A percentile compares a stretch with the other conserved stretches of the same genome.
These are phyloP conservation scores for Lottia gigantea DNA, from an alignment of 2,888 invertebrate species.

Conservation along the genomic window DNA sequence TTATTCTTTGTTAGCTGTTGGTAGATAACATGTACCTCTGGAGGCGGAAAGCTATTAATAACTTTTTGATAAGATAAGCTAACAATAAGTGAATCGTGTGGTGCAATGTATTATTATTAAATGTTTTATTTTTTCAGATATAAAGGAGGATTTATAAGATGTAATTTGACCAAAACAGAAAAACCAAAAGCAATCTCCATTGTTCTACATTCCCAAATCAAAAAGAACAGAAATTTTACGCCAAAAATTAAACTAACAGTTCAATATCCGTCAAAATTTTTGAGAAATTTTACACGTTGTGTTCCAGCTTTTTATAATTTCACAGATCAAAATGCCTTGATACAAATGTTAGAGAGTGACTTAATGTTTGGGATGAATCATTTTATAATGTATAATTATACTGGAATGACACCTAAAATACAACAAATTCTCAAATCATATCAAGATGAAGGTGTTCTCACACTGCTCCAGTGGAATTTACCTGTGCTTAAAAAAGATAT, in stretches of 20 bases:
- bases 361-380: neutral
- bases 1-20: too few species aligned
- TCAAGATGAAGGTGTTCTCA: neutral
- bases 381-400: slow-evolving; percentile 1
- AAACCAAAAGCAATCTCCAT: neutral
- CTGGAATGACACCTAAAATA: neutral
- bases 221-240: neutral
- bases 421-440: neutral
- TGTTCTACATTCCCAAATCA: neutral
- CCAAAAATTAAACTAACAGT: neutral
- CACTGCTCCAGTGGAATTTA: neutral
- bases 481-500: neutral
- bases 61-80: too few species aligned
- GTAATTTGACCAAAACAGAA: neutral
- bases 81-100: too few species aligned
- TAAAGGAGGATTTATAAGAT: neutral
- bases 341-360: neutral
- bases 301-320: neutral
- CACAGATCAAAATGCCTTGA: neutral
- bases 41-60: too few species aligned
- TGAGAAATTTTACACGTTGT: neutral
- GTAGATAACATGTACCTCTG: too few species aligned
- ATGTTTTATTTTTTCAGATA: neutral
- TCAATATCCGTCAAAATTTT: neutral
- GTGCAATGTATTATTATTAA: too few species aligned